phyloP scores from a whole-genome alignment of 2,797 vertebrate species.

The Sebastes itinus region DNA sequence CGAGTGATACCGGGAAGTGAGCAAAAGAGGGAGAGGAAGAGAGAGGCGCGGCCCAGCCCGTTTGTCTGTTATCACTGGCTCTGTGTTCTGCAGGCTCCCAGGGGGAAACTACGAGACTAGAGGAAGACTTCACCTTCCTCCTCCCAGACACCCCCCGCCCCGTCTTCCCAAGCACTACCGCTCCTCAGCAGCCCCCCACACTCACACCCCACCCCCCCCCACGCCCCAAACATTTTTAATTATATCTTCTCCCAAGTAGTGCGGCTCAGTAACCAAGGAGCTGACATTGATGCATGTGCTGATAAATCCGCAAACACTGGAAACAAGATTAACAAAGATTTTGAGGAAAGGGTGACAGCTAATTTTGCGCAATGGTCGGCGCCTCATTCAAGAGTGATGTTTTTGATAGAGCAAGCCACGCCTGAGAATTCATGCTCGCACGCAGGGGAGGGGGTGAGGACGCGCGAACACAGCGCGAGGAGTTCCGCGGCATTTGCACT shows the following conservation, averaged over 20 bases:
- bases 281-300: constrained; percentile 99
- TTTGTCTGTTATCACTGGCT: constrained; percentile 90
- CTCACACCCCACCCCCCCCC: constrained; percentile 56
- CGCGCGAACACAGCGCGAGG: constrained; percentile 53
- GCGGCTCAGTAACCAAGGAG: constrained; percentile 99
- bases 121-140: constrained; percentile 91
- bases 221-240: constrained; percentile 99
- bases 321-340: constrained; percentile 99
- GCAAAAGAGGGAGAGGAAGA: constrained; percentile 74
- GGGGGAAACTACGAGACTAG: constrained; percentile 79
- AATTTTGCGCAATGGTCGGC: constrained; percentile 98
- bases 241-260: constrained; percentile 99
- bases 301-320: constrained; percentile 99
- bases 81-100: constrained; percentile 83
- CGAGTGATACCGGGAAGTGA: constrained; percentile 75
- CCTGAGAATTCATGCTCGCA: constrained; percentile 79
- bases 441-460: constrained; percentile 14
- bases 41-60: constrained; percentile 64
- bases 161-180: not conserved
- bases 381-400: constrained; percentile 94
- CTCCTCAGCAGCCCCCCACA: constrained; percentile 46
- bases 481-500: constrained; percentile 82
- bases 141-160: constrained; percentile 83
- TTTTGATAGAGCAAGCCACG: constrained; percentile 93
- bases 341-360: constrained; percentile 99